Percentiles rank a stretch among this genome's conserved stretches.
phyloP scores from a whole-genome alignment of 2,113 vertebrate genomes.

The Gnathonemus longibarbis region DNA sequence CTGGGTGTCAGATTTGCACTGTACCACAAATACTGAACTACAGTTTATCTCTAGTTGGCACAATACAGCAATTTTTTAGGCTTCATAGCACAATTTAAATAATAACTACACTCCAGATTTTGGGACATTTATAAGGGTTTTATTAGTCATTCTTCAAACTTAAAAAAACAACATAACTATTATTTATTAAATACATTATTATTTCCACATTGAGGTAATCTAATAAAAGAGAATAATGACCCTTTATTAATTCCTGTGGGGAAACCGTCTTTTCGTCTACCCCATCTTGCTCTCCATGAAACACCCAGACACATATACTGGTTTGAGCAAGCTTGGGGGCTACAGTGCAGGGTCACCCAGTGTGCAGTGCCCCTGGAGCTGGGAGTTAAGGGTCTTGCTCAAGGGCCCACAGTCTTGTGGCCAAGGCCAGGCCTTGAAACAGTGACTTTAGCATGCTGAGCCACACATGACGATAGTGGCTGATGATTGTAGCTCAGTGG shows the following conservation, averaged over 20 bases:
- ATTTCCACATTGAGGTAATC: background rate
- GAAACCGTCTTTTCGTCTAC: background rate
- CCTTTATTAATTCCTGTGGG: background rate
- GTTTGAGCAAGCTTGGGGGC: background rate
- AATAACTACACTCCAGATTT: background rate
- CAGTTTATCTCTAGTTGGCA: background rate
- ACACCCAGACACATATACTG: background rate
- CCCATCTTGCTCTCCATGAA: background rate
- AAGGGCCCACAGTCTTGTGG: background rate
- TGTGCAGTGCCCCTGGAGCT: background rate
- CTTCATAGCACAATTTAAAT: background rate
- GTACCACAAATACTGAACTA: background rate
- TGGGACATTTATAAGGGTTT: background rate
- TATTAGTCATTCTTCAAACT: background rate
- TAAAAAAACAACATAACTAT: background rate
- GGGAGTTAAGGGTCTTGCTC: background rate
- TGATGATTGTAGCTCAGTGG: background rate
- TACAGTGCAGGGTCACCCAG: background rate
- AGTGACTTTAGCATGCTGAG: background rate
- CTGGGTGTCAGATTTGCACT: slow-evolving; percentile 8
- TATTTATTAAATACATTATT: background rate
- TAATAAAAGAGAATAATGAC: background rate
- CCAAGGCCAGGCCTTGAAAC: background rate
- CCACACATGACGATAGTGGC: background rate
- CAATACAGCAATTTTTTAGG: background rate